A percentile compares a stretch with the other conserved stretches of the same genome.
phyloP scores from a whole-genome alignment of 2,113 vertebrate species.

The Corynorhinus townsendii region DNA sequence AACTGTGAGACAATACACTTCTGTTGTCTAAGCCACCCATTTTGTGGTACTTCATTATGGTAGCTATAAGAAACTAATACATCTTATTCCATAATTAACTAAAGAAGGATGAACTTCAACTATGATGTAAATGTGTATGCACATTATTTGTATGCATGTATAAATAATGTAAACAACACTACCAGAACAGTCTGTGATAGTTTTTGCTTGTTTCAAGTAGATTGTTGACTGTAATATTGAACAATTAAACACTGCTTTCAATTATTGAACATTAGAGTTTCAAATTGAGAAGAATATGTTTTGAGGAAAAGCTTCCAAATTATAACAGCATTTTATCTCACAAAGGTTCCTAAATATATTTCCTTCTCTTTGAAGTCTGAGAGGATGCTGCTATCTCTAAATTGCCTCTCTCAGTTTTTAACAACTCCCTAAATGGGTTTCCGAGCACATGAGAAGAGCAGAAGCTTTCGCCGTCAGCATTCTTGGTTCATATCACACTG shows the following conservation, averaged over 20 bases:
- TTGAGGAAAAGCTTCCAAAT: slow-evolving; percentile 29
- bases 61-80: not conserved
- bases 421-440: slow-evolving; percentile 27
- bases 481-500: not conserved
- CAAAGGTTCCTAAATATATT: not conserved
- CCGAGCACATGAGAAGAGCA: not conserved
- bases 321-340: not conserved
- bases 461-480: not conserved
- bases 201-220: not conserved
- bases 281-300: not conserved
- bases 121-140: not conserved
- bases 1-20: not conserved
- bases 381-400: slow-evolving; percentile 14
- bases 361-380: slow-evolving; percentile 25
- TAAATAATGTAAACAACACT: not conserved
- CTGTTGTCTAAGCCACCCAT: not conserved
- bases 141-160: not conserved
- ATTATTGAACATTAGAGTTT: not conserved
- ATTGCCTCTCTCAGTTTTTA: slow-evolving; percentile 35
- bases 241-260: not conserved
- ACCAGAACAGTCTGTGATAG: not conserved
- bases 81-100: not conserved
- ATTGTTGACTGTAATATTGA: not conserved
- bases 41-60: not conserved
- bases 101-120: not conserved